Conservation (phyloP, 2,113 vertebrate species). For the Siniperca knerii region DNA sequence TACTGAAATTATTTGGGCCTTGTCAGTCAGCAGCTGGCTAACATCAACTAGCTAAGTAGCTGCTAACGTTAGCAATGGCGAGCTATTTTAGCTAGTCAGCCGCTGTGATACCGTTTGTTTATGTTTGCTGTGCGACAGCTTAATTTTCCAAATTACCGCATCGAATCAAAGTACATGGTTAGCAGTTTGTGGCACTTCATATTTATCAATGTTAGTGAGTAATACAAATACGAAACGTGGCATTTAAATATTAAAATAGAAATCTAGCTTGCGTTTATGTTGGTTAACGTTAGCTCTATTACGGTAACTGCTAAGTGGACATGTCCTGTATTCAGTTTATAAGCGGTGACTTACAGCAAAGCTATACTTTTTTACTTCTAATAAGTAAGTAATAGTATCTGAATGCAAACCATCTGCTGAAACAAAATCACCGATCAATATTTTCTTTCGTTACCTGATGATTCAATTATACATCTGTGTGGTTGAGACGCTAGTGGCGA, state of each 20-base stretch:
- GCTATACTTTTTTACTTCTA: too few species aligned
- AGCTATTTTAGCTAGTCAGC: conserved; percentile 55
- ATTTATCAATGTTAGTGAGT: too few species aligned
- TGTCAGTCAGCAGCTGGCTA: conserved; percentile 56
- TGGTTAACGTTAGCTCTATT: conserved; percentile 8
- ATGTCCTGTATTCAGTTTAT: conserved; percentile 50
- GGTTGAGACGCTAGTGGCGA: neutral
- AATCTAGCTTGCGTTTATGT: conserved; percentile 1
- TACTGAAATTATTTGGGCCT: conserved; percentile 52
- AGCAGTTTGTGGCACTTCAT: fast-evolving
- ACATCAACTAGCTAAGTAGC: conserved; percentile 42
- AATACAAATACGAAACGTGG: neutral
- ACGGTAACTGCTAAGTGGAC: conserved; percentile 54
- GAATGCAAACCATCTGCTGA: neutral
- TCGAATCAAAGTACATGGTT: neutral
- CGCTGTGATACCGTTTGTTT: conserved; percentile 70
- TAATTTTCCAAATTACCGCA: neutral
- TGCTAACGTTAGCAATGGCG: conserved; percentile 44
- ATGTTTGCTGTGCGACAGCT: conserved; percentile 59
- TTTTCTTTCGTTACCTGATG: neutral
- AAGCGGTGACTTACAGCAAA: conserved; percentile 3
- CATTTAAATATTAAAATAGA: neutral
- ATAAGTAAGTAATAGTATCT: fast-evolving
- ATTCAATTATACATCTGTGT: neutral
- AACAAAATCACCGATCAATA: fast-evolving